Evolutionary conservation across 2,888 invertebrate species (phyloP), one percentile per base, ranked within the genome.

Genomic region (Sesia apiformis): DNA sequence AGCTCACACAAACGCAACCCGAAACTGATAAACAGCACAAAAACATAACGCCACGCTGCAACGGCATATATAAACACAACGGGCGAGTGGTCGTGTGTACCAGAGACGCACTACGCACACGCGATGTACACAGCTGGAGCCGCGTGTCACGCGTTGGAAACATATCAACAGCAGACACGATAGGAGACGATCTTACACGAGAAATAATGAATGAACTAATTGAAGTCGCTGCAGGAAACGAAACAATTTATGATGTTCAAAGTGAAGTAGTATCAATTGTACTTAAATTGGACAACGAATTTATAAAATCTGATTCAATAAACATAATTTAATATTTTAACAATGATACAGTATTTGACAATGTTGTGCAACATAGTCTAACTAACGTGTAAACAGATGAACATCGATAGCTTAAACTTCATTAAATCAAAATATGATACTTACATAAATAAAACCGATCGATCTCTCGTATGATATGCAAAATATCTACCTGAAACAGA

Each of bases 1-100:
- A 52, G 50, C 64, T 60, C 69, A 70, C 76, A 76, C 76, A 67
- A 62, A 69, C 64, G 64, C 70, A 69, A 65, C 64, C 58, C 66
- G 58, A 72, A 76, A 79, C 81, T 84, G 86, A 88, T 87, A 87
- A 87, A 84, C 84, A 78, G 74, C 69, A 82, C 77, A 76, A 85
- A 81, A 84, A 83, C 80, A 77, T 71, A 75, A 81, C 80, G 81
- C 73, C 72, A 74, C 75, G 74, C 72, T 79, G 78, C 81, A 82
- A 78, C 72, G 84, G 84, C 82, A 85, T 74, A 75, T 76, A 75
- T 65, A 66, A 68, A 73, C 69, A 69, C 64, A 67, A 69, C 67
- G 67, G 67, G 70, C 65, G 60, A 66, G 65, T 66, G 65, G 65
- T 67, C 64, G 65, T 39, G 53, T 50, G 52, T 41, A 65, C 60